These are phyloP conservation scores for Drosophila albomicans DNA, from an alignment of 1,140 invertebrate species.

Conservation along the genomic window DNA sequence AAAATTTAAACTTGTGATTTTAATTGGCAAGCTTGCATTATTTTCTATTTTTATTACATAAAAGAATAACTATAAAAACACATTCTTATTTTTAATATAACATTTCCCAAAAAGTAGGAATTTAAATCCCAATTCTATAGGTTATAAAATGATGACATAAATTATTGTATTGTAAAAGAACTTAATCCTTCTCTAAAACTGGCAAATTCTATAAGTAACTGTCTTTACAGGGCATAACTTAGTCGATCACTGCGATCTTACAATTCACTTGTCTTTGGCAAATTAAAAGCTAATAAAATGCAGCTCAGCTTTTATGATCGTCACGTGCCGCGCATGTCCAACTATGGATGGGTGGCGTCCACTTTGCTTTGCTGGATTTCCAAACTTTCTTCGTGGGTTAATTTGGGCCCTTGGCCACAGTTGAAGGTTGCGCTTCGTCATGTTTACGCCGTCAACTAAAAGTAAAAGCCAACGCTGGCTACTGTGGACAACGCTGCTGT, in stretches of 20 bases:
- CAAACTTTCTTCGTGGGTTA: conserved; percentile 66
- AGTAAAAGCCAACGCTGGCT: conserved; percentile 61
- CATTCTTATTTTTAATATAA: too few species aligned
- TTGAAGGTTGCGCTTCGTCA: conserved; percentile 49
- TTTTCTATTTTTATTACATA: too few species aligned
- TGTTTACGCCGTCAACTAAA: conserved; percentile 44
- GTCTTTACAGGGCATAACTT: conserved; percentile 4
- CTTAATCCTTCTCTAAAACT: too few species aligned
- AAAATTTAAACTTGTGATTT: too few species aligned
- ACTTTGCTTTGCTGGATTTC: conserved; percentile 19
- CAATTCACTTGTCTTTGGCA: conserved; percentile 10
- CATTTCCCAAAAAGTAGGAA: too few species aligned
- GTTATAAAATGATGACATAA: too few species aligned
- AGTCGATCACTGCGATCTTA: conserved; percentile 3
- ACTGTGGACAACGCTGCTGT: conserved; percentile 6
- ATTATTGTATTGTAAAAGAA: too few species aligned
- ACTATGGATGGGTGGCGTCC: conserved; percentile 35
- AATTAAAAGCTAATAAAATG: conserved; percentile 57
- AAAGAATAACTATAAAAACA: too few species aligned
- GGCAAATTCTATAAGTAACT: too few species aligned
- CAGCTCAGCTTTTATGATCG: conserved; percentile 67
- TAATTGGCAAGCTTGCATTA: too few species aligned
- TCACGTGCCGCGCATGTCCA: conserved; percentile 63
- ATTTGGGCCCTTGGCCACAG: conserved; percentile 41
- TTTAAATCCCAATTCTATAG: too few species aligned